These are phyloP conservation scores for Rousettus madagascariensis DNA, from an alignment of 2,797 vertebrate genomes.

Conservation along the genomic window DNA sequence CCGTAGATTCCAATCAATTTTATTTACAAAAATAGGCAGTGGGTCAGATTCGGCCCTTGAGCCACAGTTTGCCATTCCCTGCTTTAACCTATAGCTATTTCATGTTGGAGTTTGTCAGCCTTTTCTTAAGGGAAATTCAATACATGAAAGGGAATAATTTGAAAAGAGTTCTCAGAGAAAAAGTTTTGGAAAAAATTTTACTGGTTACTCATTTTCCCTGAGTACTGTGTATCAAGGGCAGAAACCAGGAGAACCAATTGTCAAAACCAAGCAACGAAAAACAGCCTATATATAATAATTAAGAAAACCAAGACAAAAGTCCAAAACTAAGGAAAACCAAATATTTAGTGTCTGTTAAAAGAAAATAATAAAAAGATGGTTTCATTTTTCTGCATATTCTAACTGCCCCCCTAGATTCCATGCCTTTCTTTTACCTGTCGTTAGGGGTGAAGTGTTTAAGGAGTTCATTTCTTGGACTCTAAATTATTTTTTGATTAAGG, in stretches of 20 bases:
- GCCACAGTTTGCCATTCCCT: background rate
- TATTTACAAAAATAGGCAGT: constrained; percentile 40
- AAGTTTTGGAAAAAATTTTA: constrained; percentile 22
- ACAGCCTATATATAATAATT: background rate
- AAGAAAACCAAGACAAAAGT: constrained; percentile 20
- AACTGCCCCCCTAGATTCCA: background rate
- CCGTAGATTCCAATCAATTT: constrained; percentile 5
- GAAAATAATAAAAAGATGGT: background rate
- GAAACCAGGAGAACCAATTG: background rate
- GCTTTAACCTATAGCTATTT: constrained; percentile 49
- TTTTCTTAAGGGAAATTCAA: constrained; percentile 34
- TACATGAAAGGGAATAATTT: constrained; percentile 10
- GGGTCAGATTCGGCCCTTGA: background rate
- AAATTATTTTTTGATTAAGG: constrained; percentile 26
- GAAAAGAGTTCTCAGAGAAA: background rate
- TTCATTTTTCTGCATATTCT: constrained; percentile 25
- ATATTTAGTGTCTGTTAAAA: constrained; percentile 9
- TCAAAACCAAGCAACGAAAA: constrained; percentile 51
- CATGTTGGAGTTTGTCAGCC: background rate
- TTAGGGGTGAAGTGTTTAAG: background rate
- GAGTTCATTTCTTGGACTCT: background rate
- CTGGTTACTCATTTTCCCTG: background rate
- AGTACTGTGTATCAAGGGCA: background rate
- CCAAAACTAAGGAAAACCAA: constrained; percentile 44
- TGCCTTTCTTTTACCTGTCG: background rate